Percentiles rank a stretch among this genome's conserved stretches.
Evolutionary conservation across 2,888 invertebrate genomes (phyloP).

Genomic region (Heteromurus nitidus): DNA sequence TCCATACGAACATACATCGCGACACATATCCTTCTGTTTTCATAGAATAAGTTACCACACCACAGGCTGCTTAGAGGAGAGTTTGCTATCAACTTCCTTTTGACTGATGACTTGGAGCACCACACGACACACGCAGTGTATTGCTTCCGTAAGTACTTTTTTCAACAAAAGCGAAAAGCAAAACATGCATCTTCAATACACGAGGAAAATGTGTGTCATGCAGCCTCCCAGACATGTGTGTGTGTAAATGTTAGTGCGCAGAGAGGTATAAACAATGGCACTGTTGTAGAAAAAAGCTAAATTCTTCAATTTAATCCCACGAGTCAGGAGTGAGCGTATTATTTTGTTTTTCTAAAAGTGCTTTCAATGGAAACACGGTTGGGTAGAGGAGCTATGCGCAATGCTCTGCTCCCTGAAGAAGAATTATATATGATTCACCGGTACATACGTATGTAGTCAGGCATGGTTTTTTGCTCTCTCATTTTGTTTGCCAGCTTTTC

Average conservation of each 20-base stretch:
- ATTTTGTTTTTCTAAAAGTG: slow-evolving; percentile 12
- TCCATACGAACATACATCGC: neutral
- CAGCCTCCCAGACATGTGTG: neutral
- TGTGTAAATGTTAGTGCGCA: neutral
- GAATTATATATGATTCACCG: neutral
- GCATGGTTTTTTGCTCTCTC: neutral
- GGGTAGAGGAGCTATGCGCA: neutral
- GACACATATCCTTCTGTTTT: neutral
- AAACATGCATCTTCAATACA: neutral
- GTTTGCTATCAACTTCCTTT: too few relatives aligned
- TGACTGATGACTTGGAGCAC: too few relatives aligned
- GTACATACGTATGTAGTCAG: neutral
- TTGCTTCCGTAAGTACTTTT: neutral
- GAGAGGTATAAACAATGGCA: neutral
- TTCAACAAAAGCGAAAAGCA: neutral
- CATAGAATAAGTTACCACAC: too few relatives aligned
- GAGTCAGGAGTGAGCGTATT: too few relatives aligned
- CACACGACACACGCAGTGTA: neutral
- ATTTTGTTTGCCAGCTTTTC: neutral
- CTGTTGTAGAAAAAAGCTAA: slow-evolving; percentile 20
- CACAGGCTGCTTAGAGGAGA: too few relatives aligned
- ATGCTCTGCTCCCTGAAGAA: neutral
- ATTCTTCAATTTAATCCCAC: slow-evolving; percentile 43
- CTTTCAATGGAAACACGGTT: neutral
- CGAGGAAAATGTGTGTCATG: neutral